Base-by-base conservation (phyloP, 2,888 invertebrate genomes). In the Mesodorylaimus sp. region DNA sequence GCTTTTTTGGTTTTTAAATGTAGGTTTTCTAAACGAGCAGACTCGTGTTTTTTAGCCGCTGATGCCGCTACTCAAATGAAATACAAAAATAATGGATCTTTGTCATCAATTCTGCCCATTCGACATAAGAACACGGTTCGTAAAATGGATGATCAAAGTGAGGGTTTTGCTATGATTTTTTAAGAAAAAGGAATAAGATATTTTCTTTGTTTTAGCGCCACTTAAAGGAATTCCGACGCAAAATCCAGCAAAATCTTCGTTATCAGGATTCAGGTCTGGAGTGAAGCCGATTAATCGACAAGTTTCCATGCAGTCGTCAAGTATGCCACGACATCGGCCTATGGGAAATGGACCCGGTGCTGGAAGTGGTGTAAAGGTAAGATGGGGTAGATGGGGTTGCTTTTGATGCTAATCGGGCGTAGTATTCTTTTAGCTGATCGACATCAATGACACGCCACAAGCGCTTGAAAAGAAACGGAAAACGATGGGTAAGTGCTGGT, bases 101-200 rank as follows among this genome's bases (percentile, higher is more conserved):
- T 53, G 36, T 83, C 85, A 0, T 84, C 86, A 0, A 83, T 85
- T 0, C 83, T 91, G 58, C 87, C 88, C 1, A 77, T 88, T 2
- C 73, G 87, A 55, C 83, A 84, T 23, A 71, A 83, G 53, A 82
- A 81, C 57, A 84, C 87, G 81, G 88, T 88, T 1, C 77, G 89
- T 60, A 89, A 89, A 74, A 87, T 91, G 86, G 89, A 89, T 60
- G 89, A 91, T 64, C 84, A 86, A 37, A 87, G 84, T 85, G 71
- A 75, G 75, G 26, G 19, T 51, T 50, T 37, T 56, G 45, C 28
- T 51, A 25, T 41, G 36, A 44, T 41, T 21, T n/a, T 28, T 43
- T 39, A 7, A 19, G 41, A 36, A 46, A n/a, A n/a, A n/a, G n/a
- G n/a, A n/a, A n/a, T n/a, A n/a, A n/a, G n/a, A n/a, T n/a, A n/a